Evolutionary conservation across 2,113 vertebrate genomes (phyloP).

Genomic region (Phrynosoma platyrhinos): DNA sequence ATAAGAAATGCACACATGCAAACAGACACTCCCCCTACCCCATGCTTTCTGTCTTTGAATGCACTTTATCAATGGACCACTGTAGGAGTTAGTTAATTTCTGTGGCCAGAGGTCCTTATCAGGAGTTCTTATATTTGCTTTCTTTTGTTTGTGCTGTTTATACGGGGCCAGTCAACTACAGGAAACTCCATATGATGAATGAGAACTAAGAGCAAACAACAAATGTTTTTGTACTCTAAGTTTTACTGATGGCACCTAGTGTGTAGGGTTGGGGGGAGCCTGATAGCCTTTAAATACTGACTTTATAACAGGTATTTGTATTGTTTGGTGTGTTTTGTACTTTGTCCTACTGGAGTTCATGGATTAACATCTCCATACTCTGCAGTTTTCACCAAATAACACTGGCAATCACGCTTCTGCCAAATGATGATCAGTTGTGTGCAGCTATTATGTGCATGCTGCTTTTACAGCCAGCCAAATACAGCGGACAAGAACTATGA

Average conservation of each 20-base stretch:
- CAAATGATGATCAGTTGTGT: neutral
- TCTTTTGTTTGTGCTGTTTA: constrained; percentile 54
- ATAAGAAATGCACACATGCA: constrained; percentile 41
- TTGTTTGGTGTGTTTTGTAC: constrained; percentile 32
- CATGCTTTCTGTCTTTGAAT: constrained; percentile 47
- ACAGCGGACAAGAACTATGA: constrained; percentile 56
- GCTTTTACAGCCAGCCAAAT: constrained; percentile 58
- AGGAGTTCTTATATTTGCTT: constrained; percentile 29
- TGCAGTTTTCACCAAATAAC: neutral
- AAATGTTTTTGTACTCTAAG: constrained; percentile 25
- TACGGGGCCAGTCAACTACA: constrained; percentile 49
- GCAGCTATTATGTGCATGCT: neutral
- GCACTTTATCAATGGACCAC: constrained; percentile 57
- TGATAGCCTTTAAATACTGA: constrained; percentile 34
- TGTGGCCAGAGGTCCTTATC: constrained; percentile 36
- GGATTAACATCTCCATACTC: neutral
- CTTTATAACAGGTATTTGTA: neutral
- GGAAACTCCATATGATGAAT: constrained; percentile 50
- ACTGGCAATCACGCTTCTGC: neutral
- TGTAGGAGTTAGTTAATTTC: constrained; percentile 18
- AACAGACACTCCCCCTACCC: neutral
- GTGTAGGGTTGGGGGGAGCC: neutral
- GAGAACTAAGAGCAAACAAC: constrained; percentile 48
- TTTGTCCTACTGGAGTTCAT: constrained; percentile 26
- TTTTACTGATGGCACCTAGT: constrained; percentile 28